These are phyloP conservation scores for Clarias gariepinus DNA, from an alignment of 2,113 vertebrate genomes.

Conservation along the genomic window DNA sequence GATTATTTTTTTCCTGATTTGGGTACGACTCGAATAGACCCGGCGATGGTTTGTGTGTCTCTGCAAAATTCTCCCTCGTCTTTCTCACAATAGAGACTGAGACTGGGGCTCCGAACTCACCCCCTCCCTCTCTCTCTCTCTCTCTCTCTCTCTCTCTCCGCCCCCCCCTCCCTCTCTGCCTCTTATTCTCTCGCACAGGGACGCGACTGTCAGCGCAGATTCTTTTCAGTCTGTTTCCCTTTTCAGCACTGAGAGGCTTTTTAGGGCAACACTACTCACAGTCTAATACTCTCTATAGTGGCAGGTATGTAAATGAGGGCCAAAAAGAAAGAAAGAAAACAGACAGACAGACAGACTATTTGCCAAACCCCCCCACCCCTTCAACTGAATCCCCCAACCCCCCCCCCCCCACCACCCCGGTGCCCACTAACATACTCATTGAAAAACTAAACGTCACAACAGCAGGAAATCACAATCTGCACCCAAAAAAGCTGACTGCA, in stretches of 20 bases:
- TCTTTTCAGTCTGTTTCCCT: conserved; percentile 88
- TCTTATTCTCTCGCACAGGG: conserved; percentile 69
- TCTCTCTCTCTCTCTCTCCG: conserved; percentile 10
- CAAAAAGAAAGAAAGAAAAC: conserved; percentile 43
- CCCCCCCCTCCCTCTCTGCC: conserved; percentile 70
- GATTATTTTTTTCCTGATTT: conserved; percentile 42
- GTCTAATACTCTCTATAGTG: conserved; percentile 11
- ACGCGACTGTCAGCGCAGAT: conserved; percentile 90
- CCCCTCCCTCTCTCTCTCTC: conserved; percentile 43
- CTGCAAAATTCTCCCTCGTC: conserved; percentile 64
- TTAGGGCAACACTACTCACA: conserved; percentile 77
- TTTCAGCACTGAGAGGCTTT: conserved; percentile 80
- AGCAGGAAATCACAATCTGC: background rate
- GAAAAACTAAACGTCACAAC: background rate
- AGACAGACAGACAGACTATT: conserved; percentile 45
- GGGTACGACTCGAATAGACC: conserved; percentile 69
- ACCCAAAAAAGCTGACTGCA: background rate
- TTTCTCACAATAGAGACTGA: conserved; percentile 74
- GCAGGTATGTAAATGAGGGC: conserved; percentile 2
- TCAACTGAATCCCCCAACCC: too few relatives aligned
- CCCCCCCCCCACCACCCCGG: conserved; percentile 21
- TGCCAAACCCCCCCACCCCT: conserved; percentile 9
- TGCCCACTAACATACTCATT: conserved; percentile 11
- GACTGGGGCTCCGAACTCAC: conserved; percentile 76
- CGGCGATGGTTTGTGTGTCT: conserved; percentile 72